Evolutionary conservation across 2,888 invertebrate genomes (phyloP).

Genomic region (Nephrotoma guestfalica): DNA sequence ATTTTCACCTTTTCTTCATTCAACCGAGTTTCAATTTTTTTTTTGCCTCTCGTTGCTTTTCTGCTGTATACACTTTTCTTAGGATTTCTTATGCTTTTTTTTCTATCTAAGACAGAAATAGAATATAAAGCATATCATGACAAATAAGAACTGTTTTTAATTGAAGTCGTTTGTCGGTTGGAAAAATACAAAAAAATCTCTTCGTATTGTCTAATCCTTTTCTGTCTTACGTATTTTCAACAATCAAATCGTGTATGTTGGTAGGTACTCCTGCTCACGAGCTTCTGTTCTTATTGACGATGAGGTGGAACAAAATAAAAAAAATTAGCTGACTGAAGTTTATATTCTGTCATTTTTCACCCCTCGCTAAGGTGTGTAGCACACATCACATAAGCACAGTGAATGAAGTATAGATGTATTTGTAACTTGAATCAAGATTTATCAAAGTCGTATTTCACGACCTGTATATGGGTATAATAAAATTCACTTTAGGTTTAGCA

Average conservation of each 20-base stretch:
- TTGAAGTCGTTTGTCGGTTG: background rate
- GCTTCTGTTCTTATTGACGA: background rate
- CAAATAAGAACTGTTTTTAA: background rate
- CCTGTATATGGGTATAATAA: background rate
- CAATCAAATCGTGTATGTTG: background rate
- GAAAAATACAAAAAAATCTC: background rate
- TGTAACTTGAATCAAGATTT: background rate
- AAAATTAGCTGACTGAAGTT: background rate
- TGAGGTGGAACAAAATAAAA: background rate
- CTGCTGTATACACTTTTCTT: background rate
- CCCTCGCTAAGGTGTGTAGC: background rate
- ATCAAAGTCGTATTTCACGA: background rate
- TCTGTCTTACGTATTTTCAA: background rate
- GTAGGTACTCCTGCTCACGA: background rate
- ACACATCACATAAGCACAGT: background rate
- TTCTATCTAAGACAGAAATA: background rate
- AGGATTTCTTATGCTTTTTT: background rate
- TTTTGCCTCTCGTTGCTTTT: background rate
- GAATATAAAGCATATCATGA: background rate
- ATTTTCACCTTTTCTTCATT: background rate
- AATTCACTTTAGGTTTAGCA: background rate
- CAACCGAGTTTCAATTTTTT: background rate
- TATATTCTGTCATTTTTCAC: background rate
- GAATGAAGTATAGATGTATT: background rate
- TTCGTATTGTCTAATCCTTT: background rate